Conservation (phyloP, 1,140 invertebrate species). For the Palaemon carinicauda region DNA sequence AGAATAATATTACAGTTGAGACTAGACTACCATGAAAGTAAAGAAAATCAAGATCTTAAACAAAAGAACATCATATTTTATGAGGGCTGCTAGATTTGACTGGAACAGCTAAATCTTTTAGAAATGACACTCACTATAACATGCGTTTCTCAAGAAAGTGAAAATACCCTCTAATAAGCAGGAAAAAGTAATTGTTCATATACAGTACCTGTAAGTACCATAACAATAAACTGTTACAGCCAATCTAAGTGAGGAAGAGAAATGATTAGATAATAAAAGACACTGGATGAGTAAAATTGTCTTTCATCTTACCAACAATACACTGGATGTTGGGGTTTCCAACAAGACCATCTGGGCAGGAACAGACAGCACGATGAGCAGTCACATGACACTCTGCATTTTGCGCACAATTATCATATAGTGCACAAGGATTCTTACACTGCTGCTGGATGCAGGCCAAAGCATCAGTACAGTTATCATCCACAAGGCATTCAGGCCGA, state of each 20-base stretch:
- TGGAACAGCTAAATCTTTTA: no score
- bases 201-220: no score
- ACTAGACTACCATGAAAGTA: no score
- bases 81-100: no score
- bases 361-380: constrained; percentile 82
- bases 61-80: no score
- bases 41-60: no score
- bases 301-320: constrained; percentile 69
- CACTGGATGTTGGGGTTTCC: constrained; percentile 85
- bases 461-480: constrained; percentile 83
- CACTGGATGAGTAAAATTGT: neutral
- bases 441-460: constrained; percentile 81
- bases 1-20: no score
- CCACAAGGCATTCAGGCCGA: constrained; percentile 79
- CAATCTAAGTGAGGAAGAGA: neutral
- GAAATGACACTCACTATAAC: no score
- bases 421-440: constrained; percentile 80
- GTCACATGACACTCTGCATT: constrained; percentile 84
- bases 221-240: neutral
- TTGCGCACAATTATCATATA: constrained; percentile 73
- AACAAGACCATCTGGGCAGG: constrained; percentile 82
- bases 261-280: neutral
- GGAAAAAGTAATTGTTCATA: no score
- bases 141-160: no score
- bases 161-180: no score